Evolutionary conservation across 2,888 invertebrate species (phyloP), one percentile per base, ranked within the genome.

Genomic region (Tetrapedia diversipes): DNA sequence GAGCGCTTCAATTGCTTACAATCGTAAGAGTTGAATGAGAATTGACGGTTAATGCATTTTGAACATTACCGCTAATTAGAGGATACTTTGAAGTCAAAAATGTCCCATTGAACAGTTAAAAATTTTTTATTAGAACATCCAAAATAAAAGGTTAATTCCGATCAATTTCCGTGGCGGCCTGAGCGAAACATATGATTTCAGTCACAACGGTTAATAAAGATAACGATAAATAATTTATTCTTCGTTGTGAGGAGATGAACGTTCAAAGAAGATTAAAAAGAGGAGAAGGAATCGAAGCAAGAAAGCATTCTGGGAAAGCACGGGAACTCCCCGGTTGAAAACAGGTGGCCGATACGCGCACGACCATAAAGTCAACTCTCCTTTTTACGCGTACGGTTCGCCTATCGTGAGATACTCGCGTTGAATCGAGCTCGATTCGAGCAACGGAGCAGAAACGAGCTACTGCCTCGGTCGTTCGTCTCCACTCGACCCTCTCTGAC

Each of bases 351-450:
- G 51, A 57, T 70, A n/a, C 51, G 51, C 39, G 19, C 37, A 32
- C 45, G 43, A 63, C 24, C 59, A 29, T 71, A 70, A 63, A 45
- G 34, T 64, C 51, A 39, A 39, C 51, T 69, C 43, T 7, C 16
- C 54, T 63, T 68, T 63, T 63, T 68, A 39, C 51, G 32, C 39
- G 45, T 16, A 22, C 29, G 4, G 39, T 16, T 54, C 49, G 37
- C 22, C 60, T 24, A 57, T 57, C 53, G 43, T 45, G 39, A 57
- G 24, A 54, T 60, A 54, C 59, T 47, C 37, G 59, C 41, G 37
- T 49, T 19, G 54, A 37, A 60, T 74, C 53, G 70, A 60, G 43
- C 68, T 69, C 60, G 72, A 81, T 75, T 71, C 51, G 51, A 59
- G 72, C 74, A 49, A 45, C 49, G 41, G 29, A 41, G 43, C 47